phyloP scores from a whole-genome alignment of 2,888 invertebrate genomes.

The Podotricha telesiphe region DNA sequence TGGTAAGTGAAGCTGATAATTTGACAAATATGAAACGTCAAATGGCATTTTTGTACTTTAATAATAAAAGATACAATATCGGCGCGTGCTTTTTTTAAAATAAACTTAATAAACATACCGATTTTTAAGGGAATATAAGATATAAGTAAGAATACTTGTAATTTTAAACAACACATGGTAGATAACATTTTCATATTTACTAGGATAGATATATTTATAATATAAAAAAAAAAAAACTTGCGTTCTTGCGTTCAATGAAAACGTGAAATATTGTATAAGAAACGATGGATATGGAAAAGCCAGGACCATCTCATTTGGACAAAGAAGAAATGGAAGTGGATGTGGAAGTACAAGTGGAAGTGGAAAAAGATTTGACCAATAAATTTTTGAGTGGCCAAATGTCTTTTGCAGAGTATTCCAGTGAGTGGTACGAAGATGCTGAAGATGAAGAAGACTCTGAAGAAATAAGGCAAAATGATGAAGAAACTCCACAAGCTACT shows the following conservation, averaged over 20 bases:
- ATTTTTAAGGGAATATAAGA: no score
- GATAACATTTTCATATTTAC: neutral
- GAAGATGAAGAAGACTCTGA: slow-evolving; percentile 76
- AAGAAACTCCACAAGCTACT: slow-evolving; percentile 55
- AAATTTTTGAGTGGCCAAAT: slow-evolving; percentile 89
- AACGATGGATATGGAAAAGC: slow-evolving; percentile 26
- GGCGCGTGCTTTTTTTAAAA: neutral
- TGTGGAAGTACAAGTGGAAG: slow-evolving; percentile 58
- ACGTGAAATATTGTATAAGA: neutral
- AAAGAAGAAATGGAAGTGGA: slow-evolving; percentile 58
- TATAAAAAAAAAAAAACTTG: no score
- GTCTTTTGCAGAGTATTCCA: slow-evolving; percentile 88
- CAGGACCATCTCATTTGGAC: slow-evolving; percentile 22
- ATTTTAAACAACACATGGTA: neutral
- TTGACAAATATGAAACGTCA: no score
- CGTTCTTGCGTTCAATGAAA: no score
- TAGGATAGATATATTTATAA: no score
- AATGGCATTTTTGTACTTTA: no score
- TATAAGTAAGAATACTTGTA: no score
- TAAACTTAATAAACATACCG: no score
- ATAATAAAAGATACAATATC: no score
- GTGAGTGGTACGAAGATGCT: slow-evolving; percentile 75
- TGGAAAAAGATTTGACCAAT: slow-evolving; percentile 84
- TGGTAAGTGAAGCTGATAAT: no score
- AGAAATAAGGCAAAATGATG: slow-evolving; percentile 71